Evolutionary conservation across 2,113 vertebrate species (phyloP).

Genomic region (Calidris pugnax): DNA sequence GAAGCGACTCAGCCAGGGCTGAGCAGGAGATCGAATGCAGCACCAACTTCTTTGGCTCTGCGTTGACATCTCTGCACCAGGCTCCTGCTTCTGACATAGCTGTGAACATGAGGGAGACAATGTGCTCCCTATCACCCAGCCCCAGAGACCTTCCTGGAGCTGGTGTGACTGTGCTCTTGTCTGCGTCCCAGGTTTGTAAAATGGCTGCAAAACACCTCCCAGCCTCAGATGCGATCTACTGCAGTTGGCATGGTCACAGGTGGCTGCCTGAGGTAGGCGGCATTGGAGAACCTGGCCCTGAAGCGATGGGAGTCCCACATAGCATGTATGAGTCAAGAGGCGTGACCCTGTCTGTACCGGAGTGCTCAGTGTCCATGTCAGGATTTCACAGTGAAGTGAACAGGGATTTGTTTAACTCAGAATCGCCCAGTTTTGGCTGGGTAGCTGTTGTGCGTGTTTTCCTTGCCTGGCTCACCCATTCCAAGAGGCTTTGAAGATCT

Average conservation of each 20-base stretch:
- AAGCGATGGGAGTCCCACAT: background rate
- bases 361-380: background rate
- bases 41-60: background rate
- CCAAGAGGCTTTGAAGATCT: background rate
- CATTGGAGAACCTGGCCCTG: background rate
- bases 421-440: background rate
- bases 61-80: background rate
- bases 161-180: background rate
- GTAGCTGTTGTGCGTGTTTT: background rate
- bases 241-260: background rate
- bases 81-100: background rate
- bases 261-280: background rate
- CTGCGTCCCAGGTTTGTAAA: background rate
- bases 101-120: background rate
- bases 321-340: background rate
- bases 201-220: background rate
- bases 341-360: background rate
- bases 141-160: rapidly evolving
- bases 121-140: rapidly evolving
- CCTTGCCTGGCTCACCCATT: background rate
- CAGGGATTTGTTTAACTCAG: background rate
- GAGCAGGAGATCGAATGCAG: background rate
- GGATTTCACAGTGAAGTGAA: slow-evolving; percentile 13
- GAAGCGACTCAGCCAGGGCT: rapidly evolving
- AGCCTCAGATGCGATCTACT: rapidly evolving